Percentiles rank a stretch among this genome's conserved stretches.
These are phyloP conservation scores for Australoheros scitulus DNA, from an alignment of 2,113 vertebrate genomes.

Conservation along the genomic window DNA sequence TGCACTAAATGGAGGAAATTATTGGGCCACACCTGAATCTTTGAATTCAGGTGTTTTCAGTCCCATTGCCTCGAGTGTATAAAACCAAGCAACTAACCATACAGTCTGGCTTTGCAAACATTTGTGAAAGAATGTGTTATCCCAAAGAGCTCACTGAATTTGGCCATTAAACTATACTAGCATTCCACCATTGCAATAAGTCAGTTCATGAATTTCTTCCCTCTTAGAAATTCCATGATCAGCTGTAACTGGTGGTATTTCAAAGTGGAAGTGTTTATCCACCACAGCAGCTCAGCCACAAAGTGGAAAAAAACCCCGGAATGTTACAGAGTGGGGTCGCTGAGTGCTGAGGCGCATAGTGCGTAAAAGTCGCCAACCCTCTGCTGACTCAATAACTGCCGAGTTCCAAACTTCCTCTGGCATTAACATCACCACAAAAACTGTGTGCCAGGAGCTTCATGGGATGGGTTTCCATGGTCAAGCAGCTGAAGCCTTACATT, in stretches of 20 bases:
- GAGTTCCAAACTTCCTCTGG: not conserved
- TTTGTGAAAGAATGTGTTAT: not conserved
- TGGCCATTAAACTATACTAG: not conserved
- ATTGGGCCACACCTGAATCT: not conserved
- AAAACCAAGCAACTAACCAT: not conserved
- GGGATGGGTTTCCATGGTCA: not conserved
- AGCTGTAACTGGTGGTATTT: not conserved
- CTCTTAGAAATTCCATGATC: not conserved
- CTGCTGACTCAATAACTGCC: not conserved
- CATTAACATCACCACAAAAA: not conserved
- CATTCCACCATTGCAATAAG: not conserved
- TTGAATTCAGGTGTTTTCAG: not conserved
- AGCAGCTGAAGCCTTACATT: not conserved
- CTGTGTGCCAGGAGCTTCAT: not conserved
- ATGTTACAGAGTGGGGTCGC: not conserved
- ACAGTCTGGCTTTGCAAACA: not conserved
- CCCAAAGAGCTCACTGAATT: not conserved
- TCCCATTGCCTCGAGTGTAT: not conserved
- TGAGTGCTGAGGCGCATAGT: too few relatives aligned
- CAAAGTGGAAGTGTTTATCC: not conserved
- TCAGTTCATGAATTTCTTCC: constrained; percentile 1
- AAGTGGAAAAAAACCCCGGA: not conserved
- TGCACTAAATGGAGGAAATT: not conserved
- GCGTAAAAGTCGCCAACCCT: not conserved
- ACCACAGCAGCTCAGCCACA: not conserved